These are phyloP conservation scores for Cerastoderma edule DNA, from an alignment of 2,888 invertebrate species.

Conservation along the genomic window DNA sequence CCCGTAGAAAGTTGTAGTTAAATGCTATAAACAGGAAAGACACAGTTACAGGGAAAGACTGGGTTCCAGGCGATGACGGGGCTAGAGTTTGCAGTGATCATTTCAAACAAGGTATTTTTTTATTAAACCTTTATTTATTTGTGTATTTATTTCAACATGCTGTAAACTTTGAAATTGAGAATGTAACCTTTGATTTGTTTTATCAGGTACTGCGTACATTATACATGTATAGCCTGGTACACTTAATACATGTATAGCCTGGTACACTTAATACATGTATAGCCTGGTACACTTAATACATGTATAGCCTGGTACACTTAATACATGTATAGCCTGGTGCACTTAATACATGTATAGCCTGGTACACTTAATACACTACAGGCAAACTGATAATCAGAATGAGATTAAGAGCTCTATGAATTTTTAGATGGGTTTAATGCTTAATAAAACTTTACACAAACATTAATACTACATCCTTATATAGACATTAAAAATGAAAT, in stretches of 20 bases:
- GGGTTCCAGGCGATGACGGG: constrained; percentile 16
- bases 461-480: too few relatives aligned
- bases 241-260: background rate
- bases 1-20: background rate
- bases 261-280: background rate
- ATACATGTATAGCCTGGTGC: too few relatives aligned
- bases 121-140: background rate
- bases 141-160: background rate
- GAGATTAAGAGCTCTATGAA: too few relatives aligned
- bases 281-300: background rate
- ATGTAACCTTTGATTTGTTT: background rate
- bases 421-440: too few relatives aligned
- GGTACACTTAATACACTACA: too few relatives aligned
- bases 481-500: too few relatives aligned
- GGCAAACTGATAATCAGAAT: too few relatives aligned
- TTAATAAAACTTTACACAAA: too few relatives aligned
- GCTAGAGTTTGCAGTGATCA: constrained; percentile 9
- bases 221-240: background rate
- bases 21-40: constrained; percentile 24
- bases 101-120: constrained; percentile 12
- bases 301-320: too few relatives aligned
- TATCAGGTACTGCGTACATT: background rate
- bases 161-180: background rate
- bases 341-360: too few relatives aligned
- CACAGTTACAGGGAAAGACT: constrained; percentile 12